Conservation (phyloP, 2,888 invertebrate species). For the Sipha maydis region DNA sequence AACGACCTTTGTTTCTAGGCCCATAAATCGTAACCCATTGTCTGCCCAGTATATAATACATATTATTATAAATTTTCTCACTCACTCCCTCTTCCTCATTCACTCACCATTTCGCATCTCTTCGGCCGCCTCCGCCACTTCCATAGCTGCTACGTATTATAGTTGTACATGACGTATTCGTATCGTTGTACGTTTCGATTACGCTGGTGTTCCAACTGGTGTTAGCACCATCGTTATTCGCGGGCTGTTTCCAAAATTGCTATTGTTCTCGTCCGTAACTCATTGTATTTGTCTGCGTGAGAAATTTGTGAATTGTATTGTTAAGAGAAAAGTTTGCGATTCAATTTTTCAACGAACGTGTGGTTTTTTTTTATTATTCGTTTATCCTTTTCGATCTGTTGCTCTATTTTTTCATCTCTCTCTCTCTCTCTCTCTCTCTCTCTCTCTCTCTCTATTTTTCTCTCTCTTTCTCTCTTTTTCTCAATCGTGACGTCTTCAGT, state of each 20-base stretch:
- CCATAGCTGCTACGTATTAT: no score
- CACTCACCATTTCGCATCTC: neutral
- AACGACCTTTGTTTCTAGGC: no score
- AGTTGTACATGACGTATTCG: neutral
- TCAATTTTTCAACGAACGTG: slow-evolving; percentile 4
- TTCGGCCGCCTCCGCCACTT: neutral
- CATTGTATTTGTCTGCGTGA: neutral
- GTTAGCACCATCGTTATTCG: neutral
- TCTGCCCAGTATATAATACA: no score
- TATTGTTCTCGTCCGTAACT: neutral
- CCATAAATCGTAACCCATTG: no score
- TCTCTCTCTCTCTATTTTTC: neutral
- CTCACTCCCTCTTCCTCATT: neutral
- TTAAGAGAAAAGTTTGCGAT: neutral
- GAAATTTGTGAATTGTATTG: neutral
- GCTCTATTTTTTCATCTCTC: neutral
- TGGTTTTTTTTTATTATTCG: neutral
- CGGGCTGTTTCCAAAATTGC: neutral
- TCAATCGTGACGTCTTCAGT: neutral
- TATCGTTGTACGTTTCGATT: neutral
- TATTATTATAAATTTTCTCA: neutral
- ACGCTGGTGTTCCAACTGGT: neutral
- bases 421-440: neutral
- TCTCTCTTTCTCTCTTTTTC: neutral
- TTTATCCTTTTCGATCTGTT: neutral